Evolutionary conservation across 2,888 invertebrate genomes (phyloP).

Genomic region (Hipparchia semele): DNA sequence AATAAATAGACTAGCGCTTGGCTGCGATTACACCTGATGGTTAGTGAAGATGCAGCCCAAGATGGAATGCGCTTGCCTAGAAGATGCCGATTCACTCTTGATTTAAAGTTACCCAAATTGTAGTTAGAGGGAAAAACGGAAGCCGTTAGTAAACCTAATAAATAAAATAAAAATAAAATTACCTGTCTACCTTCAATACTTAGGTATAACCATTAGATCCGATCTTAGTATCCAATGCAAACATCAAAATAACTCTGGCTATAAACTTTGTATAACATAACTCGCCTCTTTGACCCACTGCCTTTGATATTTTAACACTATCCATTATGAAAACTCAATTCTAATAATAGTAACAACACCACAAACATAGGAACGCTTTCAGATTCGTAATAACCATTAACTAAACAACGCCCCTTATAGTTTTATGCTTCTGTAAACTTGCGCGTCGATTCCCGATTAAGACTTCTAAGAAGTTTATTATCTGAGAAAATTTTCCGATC

Average conservation of each 20-base stretch:
- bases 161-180: no score
- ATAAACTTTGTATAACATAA: conserved; percentile 14
- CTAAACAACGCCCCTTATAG: neutral
- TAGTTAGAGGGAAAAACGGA: no score
- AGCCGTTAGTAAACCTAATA: no score
- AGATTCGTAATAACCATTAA: conserved; percentile 40
- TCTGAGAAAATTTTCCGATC: neutral
- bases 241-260: neutral
- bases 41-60: no score
- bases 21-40: no score
- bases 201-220: no score
- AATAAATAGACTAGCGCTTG: no score
- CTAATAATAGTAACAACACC: conserved; percentile 25
- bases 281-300: conserved; percentile 27
- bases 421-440: conserved; percentile 6
- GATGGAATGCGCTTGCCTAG: no score
- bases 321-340: conserved; percentile 37
- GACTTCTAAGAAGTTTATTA: neutral
- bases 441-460: neutral
- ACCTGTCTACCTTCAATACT: no score
- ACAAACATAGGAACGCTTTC: conserved; percentile 48
- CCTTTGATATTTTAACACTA: conserved; percentile 29
- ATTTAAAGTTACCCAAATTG: no score
- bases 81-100: no score
- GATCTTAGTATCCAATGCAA: no score